phyloP scores from a whole-genome alignment of 1,140 invertebrate genomes.

The Hormaphis cornu region DNA sequence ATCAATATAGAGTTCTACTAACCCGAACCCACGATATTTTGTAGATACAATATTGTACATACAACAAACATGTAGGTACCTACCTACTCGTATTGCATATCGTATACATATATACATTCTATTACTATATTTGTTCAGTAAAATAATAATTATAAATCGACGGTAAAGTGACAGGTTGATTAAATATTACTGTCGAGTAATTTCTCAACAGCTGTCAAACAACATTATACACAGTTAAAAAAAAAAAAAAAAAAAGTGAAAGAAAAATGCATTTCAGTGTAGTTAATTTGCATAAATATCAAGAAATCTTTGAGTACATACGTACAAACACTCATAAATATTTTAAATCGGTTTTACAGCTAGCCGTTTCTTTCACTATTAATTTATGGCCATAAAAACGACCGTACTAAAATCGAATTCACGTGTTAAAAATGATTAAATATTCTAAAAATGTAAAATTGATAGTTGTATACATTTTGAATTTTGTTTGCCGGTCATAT shows the following conservation, averaged over 20 bases:
- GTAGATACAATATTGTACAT: too few species aligned
- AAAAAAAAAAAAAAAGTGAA: background rate
- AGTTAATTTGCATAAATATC: constrained; percentile 1
- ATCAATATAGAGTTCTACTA: too few species aligned
- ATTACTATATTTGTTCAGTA: too few species aligned
- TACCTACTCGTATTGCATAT: too few species aligned
- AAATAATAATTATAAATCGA: background rate
- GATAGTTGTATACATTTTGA: too few species aligned
- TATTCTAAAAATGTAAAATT: too few species aligned
- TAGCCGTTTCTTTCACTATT: background rate
- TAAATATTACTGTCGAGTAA: background rate
- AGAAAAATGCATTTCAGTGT: background rate
- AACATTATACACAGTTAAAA: background rate
- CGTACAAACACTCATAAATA: background rate
- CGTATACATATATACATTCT: too few species aligned
- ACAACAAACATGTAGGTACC: too few species aligned
- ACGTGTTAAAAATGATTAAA: too few species aligned
- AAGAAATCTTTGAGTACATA: background rate
- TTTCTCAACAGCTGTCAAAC: background rate
- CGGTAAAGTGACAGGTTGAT: background rate
- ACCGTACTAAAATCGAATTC: too few species aligned
- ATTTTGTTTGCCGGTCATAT: too few species aligned
- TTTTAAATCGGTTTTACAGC: background rate
- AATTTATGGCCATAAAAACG: background rate
- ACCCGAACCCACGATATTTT: too few species aligned